Evolutionary conservation across 1,140 invertebrate genomes (phyloP), one percentile per base, ranked within the genome.

Genomic region (Drosophila hydei): DNA sequence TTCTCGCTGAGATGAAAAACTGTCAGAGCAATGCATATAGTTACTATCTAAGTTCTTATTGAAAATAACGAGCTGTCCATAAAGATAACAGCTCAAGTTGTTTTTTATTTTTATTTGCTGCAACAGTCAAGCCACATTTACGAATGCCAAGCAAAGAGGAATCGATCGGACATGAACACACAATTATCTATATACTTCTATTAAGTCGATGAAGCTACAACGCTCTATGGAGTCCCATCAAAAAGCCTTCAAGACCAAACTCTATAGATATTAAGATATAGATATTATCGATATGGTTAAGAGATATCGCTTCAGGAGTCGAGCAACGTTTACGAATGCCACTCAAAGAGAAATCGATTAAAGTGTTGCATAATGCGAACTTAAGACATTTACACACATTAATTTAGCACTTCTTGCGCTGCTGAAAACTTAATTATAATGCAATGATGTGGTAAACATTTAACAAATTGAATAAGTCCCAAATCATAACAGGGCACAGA

Each of bases 381-480:
- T 16, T 30, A 33, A 51, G 48, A 33, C 48, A 36, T 19, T 5
- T 18, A 5, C 11, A 19, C 1, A 36, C 12, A 25, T 12, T 47
- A 12, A 23, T 47, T 25, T 25, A 48, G 45, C 18, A 21, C 16
- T 11, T 4, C 4, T 9, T 14, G n/a, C 47, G 5, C 16, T 6
- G 4, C 21, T 50, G 33, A 58, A 50, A 50, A 60, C 25, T 68
- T 60, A 52, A 69, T 69, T 69, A 62, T 52, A 69, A 45, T 54
- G 42, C 40, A n/a, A 61, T 69, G 47, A 69, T 61, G 56, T 60
- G 64, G 56, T 61, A 62, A 69, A 54, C 48, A 61, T 69, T 52
- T 50, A 45, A 43, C 62, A 72, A 72, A 72, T 72, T 71, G 68
- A 71, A 64, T 71, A 71, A 71, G 68, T 64, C 36, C 56, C 40